Evolutionary conservation across 2,797 vertebrate genomes (phyloP).

Genomic region (Manis javanica): DNA sequence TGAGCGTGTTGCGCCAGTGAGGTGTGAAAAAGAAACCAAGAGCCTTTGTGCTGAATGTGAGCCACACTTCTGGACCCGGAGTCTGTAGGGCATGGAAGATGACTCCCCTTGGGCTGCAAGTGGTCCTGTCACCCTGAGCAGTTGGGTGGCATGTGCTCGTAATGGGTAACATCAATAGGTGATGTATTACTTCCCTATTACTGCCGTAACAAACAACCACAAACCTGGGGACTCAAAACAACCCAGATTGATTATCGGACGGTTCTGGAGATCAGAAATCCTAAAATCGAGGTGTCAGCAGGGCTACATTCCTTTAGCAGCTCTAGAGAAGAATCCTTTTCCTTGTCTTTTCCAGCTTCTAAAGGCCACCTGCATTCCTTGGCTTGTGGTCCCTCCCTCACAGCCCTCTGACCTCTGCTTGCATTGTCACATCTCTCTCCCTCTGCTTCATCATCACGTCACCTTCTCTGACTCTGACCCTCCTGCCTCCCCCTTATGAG

Average conservation of each 20-base stretch:
- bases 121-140: background rate
- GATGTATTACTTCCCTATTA: background rate
- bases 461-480: background rate
- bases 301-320: background rate
- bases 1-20: background rate
- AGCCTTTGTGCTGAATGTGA: background rate
- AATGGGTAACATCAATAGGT: background rate
- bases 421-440: background rate
- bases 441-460: background rate
- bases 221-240: background rate
- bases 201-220: background rate
- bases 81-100: background rate
- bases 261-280: background rate
- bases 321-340: background rate
- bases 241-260: background rate
- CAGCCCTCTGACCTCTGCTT: background rate
- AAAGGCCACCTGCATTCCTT: background rate
- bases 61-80: background rate
- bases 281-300: background rate
- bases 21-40: background rate
- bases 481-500: background rate
- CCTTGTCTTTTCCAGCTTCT: background rate
- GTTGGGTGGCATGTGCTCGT: background rate
- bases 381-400: background rate
- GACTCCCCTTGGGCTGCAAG: background rate